These are phyloP conservation scores for Corythornis vintsioides DNA, from an alignment of 2,113 vertebrate species.

Conservation along the genomic window DNA sequence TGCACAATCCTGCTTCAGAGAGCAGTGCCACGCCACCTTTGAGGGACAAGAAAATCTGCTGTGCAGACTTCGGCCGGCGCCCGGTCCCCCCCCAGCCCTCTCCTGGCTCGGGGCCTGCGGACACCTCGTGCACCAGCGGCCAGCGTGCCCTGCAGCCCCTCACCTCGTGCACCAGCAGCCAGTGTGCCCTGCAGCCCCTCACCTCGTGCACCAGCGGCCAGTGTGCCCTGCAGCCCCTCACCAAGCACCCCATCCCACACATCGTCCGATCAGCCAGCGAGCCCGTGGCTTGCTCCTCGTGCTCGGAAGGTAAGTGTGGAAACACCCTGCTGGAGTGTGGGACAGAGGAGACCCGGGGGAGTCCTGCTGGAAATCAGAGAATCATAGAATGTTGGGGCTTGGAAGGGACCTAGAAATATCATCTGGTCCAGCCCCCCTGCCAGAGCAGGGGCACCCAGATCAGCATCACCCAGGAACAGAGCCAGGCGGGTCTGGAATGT, in stretches of 20 bases:
- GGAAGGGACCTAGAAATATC: too few relatives aligned
- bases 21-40: slow-evolving; percentile 50
- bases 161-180: not conserved
- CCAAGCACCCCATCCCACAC: slow-evolving; percentile 66
- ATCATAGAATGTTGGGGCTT: too few relatives aligned
- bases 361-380: not conserved
- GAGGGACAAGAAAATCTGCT: slow-evolving; percentile 81
- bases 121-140: not conserved
- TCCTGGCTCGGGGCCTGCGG: slow-evolving; percentile 62
- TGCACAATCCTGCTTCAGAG: slow-evolving; percentile 10
- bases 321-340: not conserved
- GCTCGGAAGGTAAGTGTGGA: slow-evolving; percentile 78
- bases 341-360: accelerated
- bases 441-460: too few relatives aligned
- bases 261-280: slow-evolving; percentile 93
- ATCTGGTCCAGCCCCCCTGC: too few relatives aligned
- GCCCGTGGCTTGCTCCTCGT: slow-evolving; percentile 84
- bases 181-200: slow-evolving; percentile 42
- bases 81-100: slow-evolving; percentile 63
- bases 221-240: slow-evolving; percentile 45
- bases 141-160: slow-evolving; percentile 57
- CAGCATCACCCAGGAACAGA: too few relatives aligned
- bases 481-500: too few relatives aligned
- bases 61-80: slow-evolving; percentile 79
- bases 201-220: not conserved